phyloP scores from a whole-genome alignment of 2,113 vertebrate species.

The Chroicocephalus ridibundus region DNA sequence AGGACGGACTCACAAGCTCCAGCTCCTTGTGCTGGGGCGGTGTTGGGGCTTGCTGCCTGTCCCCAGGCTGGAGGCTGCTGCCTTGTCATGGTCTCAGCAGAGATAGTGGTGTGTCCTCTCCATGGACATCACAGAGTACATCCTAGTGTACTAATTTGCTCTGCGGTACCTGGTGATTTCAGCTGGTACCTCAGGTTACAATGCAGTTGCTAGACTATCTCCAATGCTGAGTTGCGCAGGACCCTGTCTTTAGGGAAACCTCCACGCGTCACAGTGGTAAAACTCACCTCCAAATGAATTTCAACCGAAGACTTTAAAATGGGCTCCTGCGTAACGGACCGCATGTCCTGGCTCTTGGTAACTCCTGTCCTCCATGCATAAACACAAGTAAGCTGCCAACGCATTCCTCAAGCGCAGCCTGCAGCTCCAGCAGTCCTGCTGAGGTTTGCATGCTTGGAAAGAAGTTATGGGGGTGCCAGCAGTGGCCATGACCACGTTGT shows the following conservation, averaged over 20 bases:
- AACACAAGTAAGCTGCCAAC: not conserved
- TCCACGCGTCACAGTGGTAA: not conserved
- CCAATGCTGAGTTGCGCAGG: not conserved
- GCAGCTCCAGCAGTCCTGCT: not conserved
- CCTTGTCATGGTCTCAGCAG: not conserved
- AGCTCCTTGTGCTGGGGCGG: fast-evolving
- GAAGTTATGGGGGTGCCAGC: not conserved
- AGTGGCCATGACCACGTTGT: fast-evolving
- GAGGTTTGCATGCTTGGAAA: not conserved
- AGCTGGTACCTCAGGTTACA: not conserved
- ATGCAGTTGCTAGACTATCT: not conserved
- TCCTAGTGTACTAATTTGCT: too few relatives aligned
- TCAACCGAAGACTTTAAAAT: not conserved
- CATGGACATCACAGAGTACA: not conserved
- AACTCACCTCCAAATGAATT: not conserved
- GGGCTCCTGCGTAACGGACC: not conserved
- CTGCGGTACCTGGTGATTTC: not conserved
- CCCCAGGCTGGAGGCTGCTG: not conserved
- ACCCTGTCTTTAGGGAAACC: not conserved
- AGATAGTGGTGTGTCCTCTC: not conserved
- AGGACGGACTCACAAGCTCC: fast-evolving
- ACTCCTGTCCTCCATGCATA: not conserved
- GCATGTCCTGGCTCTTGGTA: not conserved
- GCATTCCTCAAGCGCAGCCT: not conserved
- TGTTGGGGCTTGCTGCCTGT: not conserved